Evolutionary conservation across 2,888 invertebrate species (phyloP), one percentile per base, ranked within the genome.

Genomic region (Idaea dimidiata): DNA sequence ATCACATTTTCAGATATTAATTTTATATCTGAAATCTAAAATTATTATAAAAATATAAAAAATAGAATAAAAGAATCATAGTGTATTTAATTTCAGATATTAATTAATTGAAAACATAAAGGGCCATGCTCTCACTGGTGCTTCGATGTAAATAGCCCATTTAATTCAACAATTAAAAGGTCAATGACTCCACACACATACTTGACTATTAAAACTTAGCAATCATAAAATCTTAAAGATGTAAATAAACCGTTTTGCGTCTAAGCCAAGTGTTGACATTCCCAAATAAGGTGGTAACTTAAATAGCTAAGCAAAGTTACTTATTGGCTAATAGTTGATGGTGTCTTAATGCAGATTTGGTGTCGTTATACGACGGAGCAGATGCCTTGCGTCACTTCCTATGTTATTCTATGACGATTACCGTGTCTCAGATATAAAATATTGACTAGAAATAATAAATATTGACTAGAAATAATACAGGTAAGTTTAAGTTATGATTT

Each of bases 291-390:
- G 78, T 57, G 65, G 66, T 76, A 74, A 70, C 70, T 71, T 62
- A 54, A 43, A 57, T 62, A 59, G 33, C 55, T 57, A 54, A 17
- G 16, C 24, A 16, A n/a, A 57, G 55, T 56, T 65, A 71, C 67
- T 67, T 72, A 75, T 70, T 69, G 64, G 73, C 78, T 77, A 83
- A 83, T 70, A 85, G 75, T 74, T 77, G 24, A 82, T 82, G 82
- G 82, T 77, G 59, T 60, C 62, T 54, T 60, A 43, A 61, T 60
- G 62, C 60, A 62, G 57, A 67, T 67, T 67, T 61, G 66, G 54
- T 61, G 61, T 58, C 58, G 59, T 31, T 59, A 59, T 66, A 59
- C 54, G 57, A 69, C 68, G 64, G 67, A 69, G 65, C 67, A 66
- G 62, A 62, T 62, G 67, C 69, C 68, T 77, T 80, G 74, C 79